Base-by-base conservation (phyloP, 2,888 invertebrate species). In the Penaeus monodon region DNA sequence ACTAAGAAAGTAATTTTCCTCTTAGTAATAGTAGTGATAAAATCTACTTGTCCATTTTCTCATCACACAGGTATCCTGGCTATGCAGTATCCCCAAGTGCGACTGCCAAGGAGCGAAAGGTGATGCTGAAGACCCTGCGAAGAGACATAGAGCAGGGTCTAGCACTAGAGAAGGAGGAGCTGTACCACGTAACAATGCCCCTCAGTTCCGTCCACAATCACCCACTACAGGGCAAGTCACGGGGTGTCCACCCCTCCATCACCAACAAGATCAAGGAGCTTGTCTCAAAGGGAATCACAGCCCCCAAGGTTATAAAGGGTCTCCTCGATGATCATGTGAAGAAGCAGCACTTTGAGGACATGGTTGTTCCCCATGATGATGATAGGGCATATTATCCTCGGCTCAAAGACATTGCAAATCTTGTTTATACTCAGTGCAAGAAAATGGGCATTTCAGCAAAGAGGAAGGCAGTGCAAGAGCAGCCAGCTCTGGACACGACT, bases 331-430 rank as follows among this genome's bases (percentile, higher is more conserved):
- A 44, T 27, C 84, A 88, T 63, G 84, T 88, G 2, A 76, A 80
- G 66, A 29, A n/a, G 10, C 38, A 79, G 29, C 78, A 81, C 27
- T 68, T 70, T 17, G 38, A 33, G n/a, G 88, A 88, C 63, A n/a
- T 73, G 22, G 84, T 88, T 66, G 76, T 68, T 66, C 88, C 88
- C 22, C 84, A 80, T 24, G 84, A 64, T 2, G 84, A 88, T 49
- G 88, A 88, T 44, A 79, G 88, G 24, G 88, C 88, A 29, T 88
- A 80, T 57, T 84, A 88, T 63, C 88, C 88, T 20, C 57, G 68
- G 20, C 68, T 88, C 17, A 84, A 84, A 70, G 88, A 88, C 33
- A 81, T 88, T 12, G 84, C 74, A n/a, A 88, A 88, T 68, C 66
- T 88, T 57, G 84, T 88, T 14, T 88, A 88, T 64, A 64, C 65